Conservation (phyloP, 2,113 vertebrate species). For the Brachypodius melanocephalos region DNA sequence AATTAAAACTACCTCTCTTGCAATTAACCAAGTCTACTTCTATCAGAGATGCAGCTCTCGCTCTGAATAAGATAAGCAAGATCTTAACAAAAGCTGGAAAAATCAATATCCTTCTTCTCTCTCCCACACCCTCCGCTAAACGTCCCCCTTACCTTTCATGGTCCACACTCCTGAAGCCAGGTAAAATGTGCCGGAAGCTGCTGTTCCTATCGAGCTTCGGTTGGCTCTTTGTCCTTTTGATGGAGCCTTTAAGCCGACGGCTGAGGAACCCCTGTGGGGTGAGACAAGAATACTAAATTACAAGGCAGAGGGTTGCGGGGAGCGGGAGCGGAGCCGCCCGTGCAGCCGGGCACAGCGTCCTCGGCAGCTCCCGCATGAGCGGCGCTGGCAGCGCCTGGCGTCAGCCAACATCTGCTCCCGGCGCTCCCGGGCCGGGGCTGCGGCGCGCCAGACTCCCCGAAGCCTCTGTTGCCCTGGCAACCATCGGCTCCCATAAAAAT, state of each 20-base stretch:
- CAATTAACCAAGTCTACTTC: constrained; percentile 19
- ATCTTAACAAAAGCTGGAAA: background rate
- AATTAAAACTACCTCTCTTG: background rate
- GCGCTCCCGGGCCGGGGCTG: constrained; percentile 59
- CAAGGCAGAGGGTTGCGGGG: background rate
- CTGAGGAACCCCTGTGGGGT: constrained; percentile 88
- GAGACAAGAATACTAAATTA: constrained; percentile 70
- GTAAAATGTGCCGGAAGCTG: constrained; percentile 97
- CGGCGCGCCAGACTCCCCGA: constrained; percentile 77
- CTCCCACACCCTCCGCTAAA: background rate
- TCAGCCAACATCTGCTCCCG: constrained; percentile 69
- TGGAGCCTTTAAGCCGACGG: constrained; percentile 93
- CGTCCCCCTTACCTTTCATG: constrained; percentile 85
- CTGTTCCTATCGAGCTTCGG: constrained; percentile 97
- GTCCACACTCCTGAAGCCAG: constrained; percentile 92
- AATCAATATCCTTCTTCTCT: background rate
- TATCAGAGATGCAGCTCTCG: background rate
- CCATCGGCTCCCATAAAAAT: constrained; percentile 74
- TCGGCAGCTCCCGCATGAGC: background rate
- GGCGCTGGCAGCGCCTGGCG: constrained; percentile 27
- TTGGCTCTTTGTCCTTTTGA: constrained; percentile 99
- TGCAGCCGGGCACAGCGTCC: background rate
- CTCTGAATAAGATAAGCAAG: background rate
- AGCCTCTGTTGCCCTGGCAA: constrained; percentile 85
- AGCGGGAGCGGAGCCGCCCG: background rate